Percentiles rank a stretch among this genome's conserved stretches.
These are phyloP conservation scores for Lasioglossum malachurum DNA, from an alignment of 2,888 invertebrate species.

Conservation along the genomic window DNA sequence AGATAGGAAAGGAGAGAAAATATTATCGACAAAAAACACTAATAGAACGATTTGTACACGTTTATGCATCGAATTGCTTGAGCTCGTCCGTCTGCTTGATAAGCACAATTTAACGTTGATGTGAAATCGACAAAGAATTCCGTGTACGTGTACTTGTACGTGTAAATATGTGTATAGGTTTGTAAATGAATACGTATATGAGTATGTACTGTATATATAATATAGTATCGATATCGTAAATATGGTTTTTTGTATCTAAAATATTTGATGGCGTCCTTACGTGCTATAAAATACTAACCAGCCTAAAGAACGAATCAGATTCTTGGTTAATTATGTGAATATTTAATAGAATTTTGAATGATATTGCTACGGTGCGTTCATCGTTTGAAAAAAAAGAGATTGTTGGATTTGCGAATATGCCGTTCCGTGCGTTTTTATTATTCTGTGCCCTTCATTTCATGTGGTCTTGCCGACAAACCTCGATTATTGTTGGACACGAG, in stretches of 20 bases:
- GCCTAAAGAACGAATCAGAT: constrained; percentile 16
- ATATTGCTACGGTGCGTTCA: background rate
- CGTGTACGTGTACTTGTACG: background rate
- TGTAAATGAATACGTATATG: background rate
- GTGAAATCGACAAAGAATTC: constrained; percentile 14
- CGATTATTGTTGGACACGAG: background rate
- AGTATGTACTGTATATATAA: background rate
- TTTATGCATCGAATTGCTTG: background rate
- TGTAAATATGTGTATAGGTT: background rate
- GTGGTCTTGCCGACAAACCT: background rate
- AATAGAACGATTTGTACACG: background rate
- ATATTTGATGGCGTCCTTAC: constrained; percentile 26
- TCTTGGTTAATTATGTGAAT: background rate
- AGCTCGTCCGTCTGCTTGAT: background rate
- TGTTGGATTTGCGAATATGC: background rate
- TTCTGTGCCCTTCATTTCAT: constrained; percentile 13
- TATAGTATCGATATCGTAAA: constrained; percentile 1
- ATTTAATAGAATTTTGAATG: background rate
- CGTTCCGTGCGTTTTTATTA: background rate
- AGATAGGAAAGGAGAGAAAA: background rate
- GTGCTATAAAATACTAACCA: constrained; percentile 19
- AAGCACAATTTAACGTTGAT: constrained; percentile 7
- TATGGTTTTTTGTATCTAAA: constrained; percentile 20
- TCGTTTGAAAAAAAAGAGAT: background rate
- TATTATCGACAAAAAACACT: background rate